Evolutionary conservation across 2,113 vertebrate species (phyloP).

Genomic region (Triplophysa rosa): DNA sequence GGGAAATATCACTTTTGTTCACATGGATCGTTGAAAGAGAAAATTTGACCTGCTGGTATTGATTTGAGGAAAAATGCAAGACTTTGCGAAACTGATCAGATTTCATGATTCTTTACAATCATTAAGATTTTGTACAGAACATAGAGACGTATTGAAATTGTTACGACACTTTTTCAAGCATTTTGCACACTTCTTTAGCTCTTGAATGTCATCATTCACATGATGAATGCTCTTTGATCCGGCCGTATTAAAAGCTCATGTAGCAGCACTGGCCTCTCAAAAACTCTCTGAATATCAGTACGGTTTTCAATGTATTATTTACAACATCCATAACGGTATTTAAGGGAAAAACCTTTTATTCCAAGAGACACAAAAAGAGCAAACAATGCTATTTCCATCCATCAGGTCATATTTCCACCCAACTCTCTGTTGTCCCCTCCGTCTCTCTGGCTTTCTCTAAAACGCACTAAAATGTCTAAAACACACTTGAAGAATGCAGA

Average conservation of each 20-base stretch:
- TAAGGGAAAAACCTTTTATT: neutral
- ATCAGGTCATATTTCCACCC: conserved; percentile 44
- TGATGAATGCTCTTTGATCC: conserved; percentile 17
- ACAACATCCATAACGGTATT: conserved; percentile 2
- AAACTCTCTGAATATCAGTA: conserved; percentile 13
- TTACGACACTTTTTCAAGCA: neutral
- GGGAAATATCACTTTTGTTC: conserved; percentile 24
- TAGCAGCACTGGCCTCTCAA: neutral
- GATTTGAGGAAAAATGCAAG: neutral
- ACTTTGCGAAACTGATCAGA: neutral
- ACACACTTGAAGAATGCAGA: conserved; percentile 45
- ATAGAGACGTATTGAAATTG: neutral
- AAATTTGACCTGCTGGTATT: conserved; percentile 34
- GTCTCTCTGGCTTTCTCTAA: neutral
- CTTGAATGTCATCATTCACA: conserved; percentile 3
- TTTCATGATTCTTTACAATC: neutral
- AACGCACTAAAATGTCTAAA: conserved; percentile 34
- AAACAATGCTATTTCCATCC: conserved; percentile 58
- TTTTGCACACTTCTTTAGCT: neutral
- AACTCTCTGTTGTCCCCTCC: conserved; percentile 45
- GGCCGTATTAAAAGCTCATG: neutral
- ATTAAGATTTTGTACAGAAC: neutral
- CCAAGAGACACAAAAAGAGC: conserved; percentile 44
- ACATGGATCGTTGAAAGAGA: conserved; percentile 48
- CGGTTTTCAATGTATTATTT: neutral